Evolutionary conservation across 1,140 invertebrate genomes (phyloP).

Genomic region (Acyrthosiphon pisum): DNA sequence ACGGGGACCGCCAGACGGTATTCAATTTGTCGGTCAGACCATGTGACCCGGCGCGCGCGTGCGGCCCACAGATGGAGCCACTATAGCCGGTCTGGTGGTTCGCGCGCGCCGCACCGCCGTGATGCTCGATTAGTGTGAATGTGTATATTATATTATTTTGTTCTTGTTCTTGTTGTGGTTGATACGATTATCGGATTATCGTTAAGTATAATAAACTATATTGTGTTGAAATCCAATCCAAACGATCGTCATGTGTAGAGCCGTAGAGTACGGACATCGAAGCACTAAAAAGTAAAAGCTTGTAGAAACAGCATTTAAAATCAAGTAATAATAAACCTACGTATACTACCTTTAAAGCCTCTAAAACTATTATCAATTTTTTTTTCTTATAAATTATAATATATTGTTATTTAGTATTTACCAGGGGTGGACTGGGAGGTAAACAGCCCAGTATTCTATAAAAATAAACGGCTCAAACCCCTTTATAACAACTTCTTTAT

Average conservation of each 20-base stretch:
- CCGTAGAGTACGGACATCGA: background rate
- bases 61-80: conserved; percentile 53
- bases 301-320: background rate
- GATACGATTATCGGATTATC: background rate
- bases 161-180: background rate
- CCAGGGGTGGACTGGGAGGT: too few relatives aligned
- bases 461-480: too few relatives aligned
- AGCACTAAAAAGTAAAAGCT: too few relatives aligned
- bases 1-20: conserved; percentile 45
- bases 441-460: too few relatives aligned
- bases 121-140: background rate
- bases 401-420: too few relatives aligned
- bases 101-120: background rate
- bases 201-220: too few relatives aligned
- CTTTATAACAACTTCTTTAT: too few relatives aligned
- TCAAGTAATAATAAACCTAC: background rate
- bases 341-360: too few relatives aligned
- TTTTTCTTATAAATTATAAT: too few relatives aligned
- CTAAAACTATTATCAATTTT: too few relatives aligned
- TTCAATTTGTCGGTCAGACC: conserved; percentile 50
- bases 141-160: background rate
- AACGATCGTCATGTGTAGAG: background rate
- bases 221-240: background rate
- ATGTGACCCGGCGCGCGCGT: conserved; percentile 52
- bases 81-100: background rate